A percentile compares a stretch with the other conserved stretches of the same genome.
Evolutionary conservation across 2,888 invertebrate genomes (phyloP).

Genomic region (Xestia ashworthii): DNA sequence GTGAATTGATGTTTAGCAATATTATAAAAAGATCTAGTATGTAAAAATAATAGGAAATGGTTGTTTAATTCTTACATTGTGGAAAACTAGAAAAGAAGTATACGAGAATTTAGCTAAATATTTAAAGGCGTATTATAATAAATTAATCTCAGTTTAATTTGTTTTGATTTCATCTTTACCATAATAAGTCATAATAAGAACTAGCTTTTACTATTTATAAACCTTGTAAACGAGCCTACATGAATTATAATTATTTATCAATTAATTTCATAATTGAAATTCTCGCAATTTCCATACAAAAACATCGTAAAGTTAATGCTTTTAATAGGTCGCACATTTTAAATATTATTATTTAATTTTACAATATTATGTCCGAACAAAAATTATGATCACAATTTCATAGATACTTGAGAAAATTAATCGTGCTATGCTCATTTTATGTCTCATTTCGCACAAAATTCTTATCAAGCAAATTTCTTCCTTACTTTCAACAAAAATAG

Average conservation of each 20-base stretch:
- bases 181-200: no score
- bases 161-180: not conserved
- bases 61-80: not conserved
- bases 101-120: not conserved
- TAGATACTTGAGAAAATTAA: conserved; percentile 55
- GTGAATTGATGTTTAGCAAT: not conserved
- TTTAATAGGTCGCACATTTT: conserved; percentile 13
- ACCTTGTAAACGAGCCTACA: not conserved
- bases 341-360: conserved; percentile 27
- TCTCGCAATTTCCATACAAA: conserved; percentile 34
- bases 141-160: not conserved
- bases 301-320: conserved; percentile 28
- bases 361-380: conserved; percentile 19
- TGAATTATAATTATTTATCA: conserved; percentile 4
- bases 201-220: not conserved
- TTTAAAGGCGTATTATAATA: not conserved
- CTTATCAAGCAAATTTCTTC: not conserved
- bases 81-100: not conserved
- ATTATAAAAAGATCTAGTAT: no score
- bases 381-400: conserved; percentile 39
- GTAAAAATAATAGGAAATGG: not conserved
- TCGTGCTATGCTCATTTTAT: conserved; percentile 35
- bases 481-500: not conserved
- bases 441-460: conserved; percentile 44
- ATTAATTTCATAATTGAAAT: conserved; percentile 27